Percentiles rank a stretch among this genome's conserved stretches.
phyloP scores from a whole-genome alignment of 2,888 invertebrate genomes.

The Campoplex nolae region DNA sequence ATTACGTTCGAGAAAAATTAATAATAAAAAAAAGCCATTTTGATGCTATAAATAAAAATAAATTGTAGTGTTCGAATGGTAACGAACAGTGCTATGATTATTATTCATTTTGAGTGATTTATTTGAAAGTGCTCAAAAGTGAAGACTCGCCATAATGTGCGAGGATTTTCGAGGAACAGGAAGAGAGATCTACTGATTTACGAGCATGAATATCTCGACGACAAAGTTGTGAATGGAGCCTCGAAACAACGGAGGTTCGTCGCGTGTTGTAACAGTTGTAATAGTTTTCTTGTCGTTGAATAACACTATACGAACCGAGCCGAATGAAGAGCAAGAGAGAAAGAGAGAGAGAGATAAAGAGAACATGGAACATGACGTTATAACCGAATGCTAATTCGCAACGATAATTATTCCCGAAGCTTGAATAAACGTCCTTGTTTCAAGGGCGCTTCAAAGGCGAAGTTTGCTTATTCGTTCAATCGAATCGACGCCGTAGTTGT shows the following conservation, averaged over 20 bases:
- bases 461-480: not conserved
- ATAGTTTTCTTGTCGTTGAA: conserved; percentile 80
- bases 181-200: conserved; percentile 37
- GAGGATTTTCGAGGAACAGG: conserved; percentile 26
- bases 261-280: conserved; percentile 73
- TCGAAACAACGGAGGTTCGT: conserved; percentile 76
- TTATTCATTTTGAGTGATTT: conserved; percentile 14
- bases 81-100: not conserved
- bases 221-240: conserved; percentile 69
- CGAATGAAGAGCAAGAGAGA: conserved; percentile 40
- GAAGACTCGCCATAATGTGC: not conserved
- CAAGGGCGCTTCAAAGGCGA: not conserved
- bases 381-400: conserved; percentile 43
- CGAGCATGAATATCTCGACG: conserved; percentile 35
- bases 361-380: conserved; percentile 53
- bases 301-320: conserved; percentile 52
- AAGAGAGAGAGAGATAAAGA: not conserved
- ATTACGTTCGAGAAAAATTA: not conserved
- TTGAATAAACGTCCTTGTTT: conserved; percentile 10
- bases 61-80: not conserved
- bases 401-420: conserved; percentile 75
- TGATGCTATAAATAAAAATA: not conserved
- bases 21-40: too few species aligned
- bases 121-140: not conserved
- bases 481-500: not conserved